Base-by-base conservation (phyloP, 1,140 invertebrate genomes). In the Bombus superbus region DNA sequence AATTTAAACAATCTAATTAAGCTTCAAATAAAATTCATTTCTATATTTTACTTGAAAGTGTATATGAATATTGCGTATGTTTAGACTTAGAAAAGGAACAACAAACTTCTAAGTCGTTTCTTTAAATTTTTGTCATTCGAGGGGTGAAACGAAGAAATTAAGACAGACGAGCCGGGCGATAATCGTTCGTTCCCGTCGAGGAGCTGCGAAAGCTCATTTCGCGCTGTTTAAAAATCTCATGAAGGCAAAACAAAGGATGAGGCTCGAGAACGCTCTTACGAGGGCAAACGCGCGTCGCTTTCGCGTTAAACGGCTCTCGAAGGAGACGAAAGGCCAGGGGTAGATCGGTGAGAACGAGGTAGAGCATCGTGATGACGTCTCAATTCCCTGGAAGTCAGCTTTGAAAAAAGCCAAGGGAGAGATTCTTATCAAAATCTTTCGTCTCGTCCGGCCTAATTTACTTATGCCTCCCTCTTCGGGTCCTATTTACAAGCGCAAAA, bases 401-500 rank as follows among this genome's bases (percentile, higher is more conserved):
- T 91, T 90, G 83, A 92, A 92, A 92, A 91, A 92, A 86, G 90
- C 86, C 88, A 86, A 92, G 93, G 90, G 92, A 92, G 90, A 93
- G 92, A 93, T 92, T 85, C 92, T 95, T 94, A 94, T 95, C 93
- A 88, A 84, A 91, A 90, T 81, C 84, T 91, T 91, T 87, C 89
- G 82, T 87, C 90, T 93, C 93, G 94, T 84, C 92, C 93, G 81
- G 93, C 91, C 93, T 95, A 94, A 95, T 95, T 95, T 94, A 94
- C 94, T 95, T 94, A 94, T 93, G 92, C 93, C 89, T 72, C 77
- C 91, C 91, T 91, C 91, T 92, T 83, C 86, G 78, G 87, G 73
- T 86, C 90, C 92, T 94, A 94, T 95, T 95, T 94, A 94, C 94
- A 92, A 93, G 92, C 88, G 92, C 88, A 92, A 94, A 93, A 95